A percentile compares a stretch with the other conserved stretches of the same genome.
These are phyloP conservation scores for Butorides virescens DNA, from an alignment of 2,113 vertebrate genomes.

Conservation along the genomic window DNA sequence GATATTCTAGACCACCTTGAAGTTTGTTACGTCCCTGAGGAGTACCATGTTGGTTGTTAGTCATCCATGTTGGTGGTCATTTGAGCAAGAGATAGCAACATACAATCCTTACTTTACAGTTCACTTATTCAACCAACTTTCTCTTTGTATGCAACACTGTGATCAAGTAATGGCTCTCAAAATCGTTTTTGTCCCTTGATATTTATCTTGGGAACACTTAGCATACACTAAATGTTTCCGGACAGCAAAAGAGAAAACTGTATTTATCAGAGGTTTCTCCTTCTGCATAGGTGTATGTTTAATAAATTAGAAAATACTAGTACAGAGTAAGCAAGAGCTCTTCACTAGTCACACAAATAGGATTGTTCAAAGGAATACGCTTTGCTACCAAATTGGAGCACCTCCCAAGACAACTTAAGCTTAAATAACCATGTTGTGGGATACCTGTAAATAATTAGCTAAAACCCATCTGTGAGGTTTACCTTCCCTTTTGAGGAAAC, in stretches of 20 bases:
- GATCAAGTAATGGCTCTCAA: background rate
- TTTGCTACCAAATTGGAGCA: background rate
- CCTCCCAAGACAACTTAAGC: background rate
- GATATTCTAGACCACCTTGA: background rate
- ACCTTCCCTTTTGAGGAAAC: background rate
- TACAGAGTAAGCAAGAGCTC: background rate
- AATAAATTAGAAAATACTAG: background rate
- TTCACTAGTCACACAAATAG: background rate
- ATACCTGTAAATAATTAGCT: background rate
- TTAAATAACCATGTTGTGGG: background rate
- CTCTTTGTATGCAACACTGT: background rate
- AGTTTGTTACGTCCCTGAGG: background rate
- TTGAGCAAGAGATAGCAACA: background rate
- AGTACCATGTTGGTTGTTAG: background rate
- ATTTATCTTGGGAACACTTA: background rate
- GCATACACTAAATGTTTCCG: background rate
- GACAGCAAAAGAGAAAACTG: background rate
- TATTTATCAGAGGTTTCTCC: background rate
- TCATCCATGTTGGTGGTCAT: background rate
- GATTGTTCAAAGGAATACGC: background rate
- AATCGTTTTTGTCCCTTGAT: background rate
- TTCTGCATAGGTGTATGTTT: background rate
- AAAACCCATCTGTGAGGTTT: background rate
- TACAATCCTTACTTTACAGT: background rate
- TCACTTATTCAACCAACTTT: background rate